A percentile compares a stretch with the other conserved stretches of the same genome.
Evolutionary conservation across 2,113 vertebrate genomes (phyloP).

Genomic region (Leptosomus discolor): DNA sequence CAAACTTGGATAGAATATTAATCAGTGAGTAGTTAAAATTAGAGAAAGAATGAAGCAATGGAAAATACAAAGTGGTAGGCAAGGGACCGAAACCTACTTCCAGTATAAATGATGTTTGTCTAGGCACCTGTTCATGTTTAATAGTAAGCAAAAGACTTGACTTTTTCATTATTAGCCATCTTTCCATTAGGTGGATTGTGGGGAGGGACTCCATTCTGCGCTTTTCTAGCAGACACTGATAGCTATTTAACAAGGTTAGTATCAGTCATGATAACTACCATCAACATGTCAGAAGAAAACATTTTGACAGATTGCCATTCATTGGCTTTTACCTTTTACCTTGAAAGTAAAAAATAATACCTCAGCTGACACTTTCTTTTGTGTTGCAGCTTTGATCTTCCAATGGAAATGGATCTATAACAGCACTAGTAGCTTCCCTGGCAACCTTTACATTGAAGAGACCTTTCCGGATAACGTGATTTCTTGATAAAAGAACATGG

Average conservation of each 20-base stretch:
- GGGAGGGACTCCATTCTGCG: not conserved
- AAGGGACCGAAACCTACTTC: not conserved
- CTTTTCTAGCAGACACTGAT: not conserved
- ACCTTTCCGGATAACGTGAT: not conserved
- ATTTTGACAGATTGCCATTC: not conserved
- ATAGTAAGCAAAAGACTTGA: not conserved
- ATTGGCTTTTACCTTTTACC: not conserved
- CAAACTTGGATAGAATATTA: not conserved
- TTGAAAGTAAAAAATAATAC: not conserved
- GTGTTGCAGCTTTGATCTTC: slow-evolving; percentile 22
- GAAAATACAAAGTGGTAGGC: not conserved
- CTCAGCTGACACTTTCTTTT: slow-evolving; percentile 2
- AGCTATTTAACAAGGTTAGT: not conserved
- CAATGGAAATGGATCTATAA: not conserved
- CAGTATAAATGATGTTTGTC: not conserved
- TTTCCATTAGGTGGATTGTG: not conserved
- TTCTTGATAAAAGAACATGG: not conserved
- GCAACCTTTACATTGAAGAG: not conserved
- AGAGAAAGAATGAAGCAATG: not conserved
- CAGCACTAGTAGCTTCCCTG: not conserved
- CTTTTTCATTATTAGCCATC: not conserved
- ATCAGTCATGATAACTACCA: not conserved
- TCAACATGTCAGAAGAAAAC: not conserved
- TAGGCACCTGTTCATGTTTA: not conserved
- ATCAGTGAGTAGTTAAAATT: not conserved